Percentiles rank a stretch among this genome's conserved stretches.
These are phyloP conservation scores for Delichon dasypus DNA, from an alignment of 2,797 vertebrate genomes.

Conservation along the genomic window DNA sequence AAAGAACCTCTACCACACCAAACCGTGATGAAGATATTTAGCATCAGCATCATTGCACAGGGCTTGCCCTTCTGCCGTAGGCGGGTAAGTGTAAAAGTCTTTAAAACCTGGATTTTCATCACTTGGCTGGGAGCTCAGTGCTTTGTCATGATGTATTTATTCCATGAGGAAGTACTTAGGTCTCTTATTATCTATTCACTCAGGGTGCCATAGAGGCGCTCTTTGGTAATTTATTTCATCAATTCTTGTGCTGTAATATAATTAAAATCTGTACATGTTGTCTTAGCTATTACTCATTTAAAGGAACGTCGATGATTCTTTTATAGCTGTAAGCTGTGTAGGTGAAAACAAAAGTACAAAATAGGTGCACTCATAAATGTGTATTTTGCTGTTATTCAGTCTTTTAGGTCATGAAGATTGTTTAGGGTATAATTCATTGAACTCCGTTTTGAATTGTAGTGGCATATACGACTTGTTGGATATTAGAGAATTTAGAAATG, in stretches of 20 bases:
- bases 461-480: neutral
- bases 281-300: neutral
- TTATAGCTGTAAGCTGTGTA: neutral
- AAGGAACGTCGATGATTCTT: neutral
- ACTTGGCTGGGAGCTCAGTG: constrained; percentile 8
- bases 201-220: neutral
- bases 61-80: constrained; percentile 94
- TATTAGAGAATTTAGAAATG: neutral
- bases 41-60: constrained; percentile 98
- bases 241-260: neutral
- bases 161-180: neutral
- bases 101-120: constrained; percentile 39
- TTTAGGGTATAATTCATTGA: neutral
- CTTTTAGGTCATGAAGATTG: neutral
- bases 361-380: neutral
- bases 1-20: constrained; percentile 87
- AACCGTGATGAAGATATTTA: constrained; percentile 97
- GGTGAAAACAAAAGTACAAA: neutral
- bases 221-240: neutral
- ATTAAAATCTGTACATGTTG: neutral
- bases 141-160: constrained; percentile 15
- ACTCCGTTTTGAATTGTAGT: neutral
- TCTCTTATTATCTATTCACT: neutral
- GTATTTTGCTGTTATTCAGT: neutral
- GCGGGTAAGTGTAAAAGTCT: constrained; percentile 87